phyloP scores from a whole-genome alignment of 2,797 vertebrate species.

The Diplodus sargus region DNA sequence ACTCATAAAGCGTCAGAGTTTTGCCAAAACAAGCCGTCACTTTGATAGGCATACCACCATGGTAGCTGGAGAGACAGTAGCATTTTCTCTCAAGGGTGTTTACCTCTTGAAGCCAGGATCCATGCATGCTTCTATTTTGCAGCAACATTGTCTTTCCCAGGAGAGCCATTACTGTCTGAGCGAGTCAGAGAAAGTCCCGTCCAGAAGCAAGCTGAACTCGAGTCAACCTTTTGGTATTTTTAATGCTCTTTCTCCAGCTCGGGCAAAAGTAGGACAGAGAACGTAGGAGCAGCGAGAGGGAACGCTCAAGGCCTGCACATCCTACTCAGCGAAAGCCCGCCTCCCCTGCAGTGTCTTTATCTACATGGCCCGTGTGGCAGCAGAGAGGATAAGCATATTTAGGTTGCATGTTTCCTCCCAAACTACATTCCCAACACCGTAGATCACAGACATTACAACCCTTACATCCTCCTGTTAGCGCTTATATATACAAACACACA shows the following conservation, averaged over 20 bases:
- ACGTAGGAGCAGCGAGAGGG: conserved; percentile 12
- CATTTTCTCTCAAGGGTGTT: conserved; percentile 79
- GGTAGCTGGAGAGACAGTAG: conserved; percentile 60
- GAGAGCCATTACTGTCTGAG: conserved; percentile 66
- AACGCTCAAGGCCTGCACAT: conserved; percentile 52
- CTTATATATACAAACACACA: conserved; percentile 89
- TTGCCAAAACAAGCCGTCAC: conserved; percentile 78
- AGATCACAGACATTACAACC: conserved; percentile 84
- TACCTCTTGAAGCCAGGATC: conserved; percentile 74
- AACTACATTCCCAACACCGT: conserved; percentile 82
- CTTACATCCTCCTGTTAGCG: conserved; percentile 79
- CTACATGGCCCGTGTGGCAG: conserved; percentile 67
- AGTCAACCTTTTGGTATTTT: conserved; percentile 77
- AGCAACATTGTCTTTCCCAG: conserved; percentile 62
- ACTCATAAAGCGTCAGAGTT: conserved; percentile 55
- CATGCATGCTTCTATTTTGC: conserved; percentile 54
- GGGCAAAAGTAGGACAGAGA: conserved; percentile 67
- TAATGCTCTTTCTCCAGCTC: conserved; percentile 56
- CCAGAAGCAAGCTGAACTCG: conserved; percentile 74
- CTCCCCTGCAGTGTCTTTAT: conserved; percentile 70
- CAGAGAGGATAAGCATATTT: conserved; percentile 84
- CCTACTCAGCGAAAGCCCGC: conserved; percentile 53
- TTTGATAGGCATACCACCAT: conserved; percentile 75
- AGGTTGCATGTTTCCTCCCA: conserved; percentile 83
- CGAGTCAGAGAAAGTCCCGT: conserved; percentile 67